Base-by-base conservation (phyloP, 2,113 vertebrate genomes). In the Arenaria interpres region DNA sequence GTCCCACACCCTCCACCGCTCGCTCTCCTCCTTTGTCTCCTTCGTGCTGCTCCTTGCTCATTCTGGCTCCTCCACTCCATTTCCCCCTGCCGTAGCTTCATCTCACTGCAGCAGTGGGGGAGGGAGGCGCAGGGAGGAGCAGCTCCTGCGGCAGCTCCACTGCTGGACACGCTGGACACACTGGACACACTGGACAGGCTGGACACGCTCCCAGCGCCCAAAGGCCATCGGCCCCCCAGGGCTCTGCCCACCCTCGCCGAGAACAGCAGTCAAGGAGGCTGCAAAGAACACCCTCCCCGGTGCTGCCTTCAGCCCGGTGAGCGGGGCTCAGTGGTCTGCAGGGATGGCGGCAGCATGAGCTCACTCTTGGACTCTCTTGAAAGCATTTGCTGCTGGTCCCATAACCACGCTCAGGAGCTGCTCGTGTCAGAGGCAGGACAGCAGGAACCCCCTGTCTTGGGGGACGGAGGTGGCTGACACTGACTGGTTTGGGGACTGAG, bases 341-440 rank as follows among this genome's bases (percentile, higher is more conserved):
- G 93, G 89, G 94, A 96, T 90, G 90, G 96, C 90, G 56, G 95
- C 90, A 63, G 96, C 93, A 96, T 97, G 96, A 97, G 96, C 97
- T 97, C 96, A 96, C 86, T 59, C 96, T 97, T 97, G 95, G 96
- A 84, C 76, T 72, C 77, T 79, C 96, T 96, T 93, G 93, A 96
- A 96, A 97, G 96, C 83, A 1, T 82, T 83, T 74, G 77, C 94
- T 93, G 81, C 73, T 93, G 91, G 88, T 93, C 93, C 82, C 92
- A 91, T 19, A 96, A 89, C 90, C 88, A 27, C 95, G 18, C 85
- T 96, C 90, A 86, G 92, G 84, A 95, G 89, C 83, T 0, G 12
- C 75, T 95, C 57, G 12, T 89, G 93, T 45, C 82, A 75, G 85
- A 85, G 7, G 17, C 25, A 66, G 95, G 84, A 64, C 1, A 6